Percentiles rank a stretch among this genome's conserved stretches.
Evolutionary conservation across 2,113 vertebrate species (phyloP).

Genomic region (Tyrannus savana): DNA sequence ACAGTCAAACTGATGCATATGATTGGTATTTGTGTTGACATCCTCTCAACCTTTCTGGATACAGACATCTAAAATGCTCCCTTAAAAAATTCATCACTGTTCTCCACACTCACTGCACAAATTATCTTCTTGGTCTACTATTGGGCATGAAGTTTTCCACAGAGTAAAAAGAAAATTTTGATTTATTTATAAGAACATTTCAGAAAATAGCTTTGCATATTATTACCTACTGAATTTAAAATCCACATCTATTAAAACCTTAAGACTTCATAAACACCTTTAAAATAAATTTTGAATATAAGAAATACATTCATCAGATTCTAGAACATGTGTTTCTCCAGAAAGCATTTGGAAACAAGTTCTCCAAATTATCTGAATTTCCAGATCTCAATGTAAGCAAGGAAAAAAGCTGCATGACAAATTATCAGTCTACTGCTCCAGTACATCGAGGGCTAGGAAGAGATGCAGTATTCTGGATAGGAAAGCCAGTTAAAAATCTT

Average conservation of each 20-base stretch:
- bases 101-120: background rate
- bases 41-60: background rate
- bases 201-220: background rate
- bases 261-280: background rate
- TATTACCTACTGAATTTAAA: background rate
- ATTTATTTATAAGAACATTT: background rate
- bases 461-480: background rate
- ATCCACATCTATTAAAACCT: background rate
- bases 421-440: background rate
- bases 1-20: background rate
- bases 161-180: background rate
- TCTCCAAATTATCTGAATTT: background rate
- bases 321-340: background rate
- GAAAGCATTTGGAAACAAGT: background rate
- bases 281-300: background rate
- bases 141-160: background rate
- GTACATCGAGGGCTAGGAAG: background rate
- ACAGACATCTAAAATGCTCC: background rate
- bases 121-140: background rate
- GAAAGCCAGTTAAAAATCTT: background rate
- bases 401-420: background rate
- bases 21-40: background rate
- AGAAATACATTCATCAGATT: background rate
- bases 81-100: rapidly evolving
- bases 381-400: background rate